Evolutionary conservation across 1,140 invertebrate genomes (phyloP).

Genomic region (Lasaia peninsularis): DNA sequence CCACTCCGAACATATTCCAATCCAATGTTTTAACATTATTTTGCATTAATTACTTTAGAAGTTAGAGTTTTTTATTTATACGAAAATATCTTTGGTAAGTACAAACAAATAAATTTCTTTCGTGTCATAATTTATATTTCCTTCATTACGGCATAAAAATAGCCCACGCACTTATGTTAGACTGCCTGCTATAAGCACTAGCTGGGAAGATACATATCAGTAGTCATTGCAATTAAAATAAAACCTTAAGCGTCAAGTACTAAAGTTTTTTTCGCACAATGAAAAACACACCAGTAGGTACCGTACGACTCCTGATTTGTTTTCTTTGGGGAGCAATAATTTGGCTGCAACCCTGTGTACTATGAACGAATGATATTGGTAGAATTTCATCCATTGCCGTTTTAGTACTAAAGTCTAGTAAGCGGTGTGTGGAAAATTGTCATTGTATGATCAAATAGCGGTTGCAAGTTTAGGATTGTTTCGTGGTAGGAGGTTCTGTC

Average conservation of each 20-base stretch:
- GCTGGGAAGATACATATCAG: background rate
- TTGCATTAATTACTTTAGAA: too few relatives aligned
- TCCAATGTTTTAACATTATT: too few relatives aligned
- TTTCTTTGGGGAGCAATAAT: slow-evolving; percentile 61
- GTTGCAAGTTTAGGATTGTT: slow-evolving; percentile 22
- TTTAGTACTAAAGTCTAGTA: background rate
- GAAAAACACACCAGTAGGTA: slow-evolving; percentile 17
- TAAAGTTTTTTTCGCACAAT: slow-evolving; percentile 11
- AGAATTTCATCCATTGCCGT: slow-evolving; percentile 26
- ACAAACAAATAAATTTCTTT: too few relatives aligned
- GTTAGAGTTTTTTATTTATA: too few relatives aligned
- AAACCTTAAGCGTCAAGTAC: background rate
- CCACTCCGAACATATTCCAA: too few relatives aligned
- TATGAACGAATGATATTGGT: background rate
- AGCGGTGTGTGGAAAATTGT: slow-evolving; percentile 3
- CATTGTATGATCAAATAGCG: slow-evolving; percentile 30
- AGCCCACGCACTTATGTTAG: background rate
- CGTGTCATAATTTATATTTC: background rate
- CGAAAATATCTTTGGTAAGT: too few relatives aligned
- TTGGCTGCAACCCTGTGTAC: slow-evolving; percentile 38
- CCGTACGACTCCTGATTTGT: slow-evolving; percentile 40
- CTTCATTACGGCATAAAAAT: slow-evolving; percentile 5
- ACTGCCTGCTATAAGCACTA: slow-evolving; percentile 5
- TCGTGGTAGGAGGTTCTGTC: slow-evolving; percentile 35
- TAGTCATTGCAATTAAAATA: background rate